Evolutionary conservation across 1,140 invertebrate species (phyloP), one percentile per base, ranked within the genome.

Genomic region (Bactericera cockerelli): DNA sequence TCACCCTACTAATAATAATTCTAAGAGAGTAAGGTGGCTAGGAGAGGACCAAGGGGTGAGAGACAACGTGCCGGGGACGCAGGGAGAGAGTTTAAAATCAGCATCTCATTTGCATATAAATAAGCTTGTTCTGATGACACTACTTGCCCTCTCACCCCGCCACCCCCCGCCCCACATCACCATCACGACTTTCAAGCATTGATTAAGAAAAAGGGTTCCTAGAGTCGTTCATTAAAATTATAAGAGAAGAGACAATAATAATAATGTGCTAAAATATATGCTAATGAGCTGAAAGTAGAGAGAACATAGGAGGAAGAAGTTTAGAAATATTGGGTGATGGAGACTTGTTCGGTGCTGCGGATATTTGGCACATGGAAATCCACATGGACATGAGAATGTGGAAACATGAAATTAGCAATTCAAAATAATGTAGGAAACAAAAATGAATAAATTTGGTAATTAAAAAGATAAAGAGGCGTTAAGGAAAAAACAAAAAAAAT

Each of bases 191-290:
- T 49, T 49, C 42, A 49, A 49, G 42, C 42, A 49, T 49, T 49
- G 42, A 49, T 49, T 49, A 49, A 49, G 42, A 49, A 49, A 49
- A 49, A 49, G 42, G 42, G 42, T 49, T 49, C 28, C 28, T 31
- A 31, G 28, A 31, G 28, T 31, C 42, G 42, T 49, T 49, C 42
- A 49, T 49, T 49, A 49, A 49, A 49, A 49, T 49, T 49, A 49
- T 19, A 49, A 49, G 42, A 49, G 42, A 49, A 49, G 42, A 49
- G 42, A 49, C 42, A 49, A 49, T 49, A 49, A 49, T 49, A 49
- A 49, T 49, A 49, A 49, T 49, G 42, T 49, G 42, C 42, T 49
- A 49, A 49, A 49, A 49, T 49, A 49, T 49, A 49, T 49, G 42
- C 42, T 49, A 49, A 49, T 49, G 42, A 49, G 42, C n/a, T 22